Conservation (phyloP, 2,113 vertebrate species). For the Acrocephalus arundinaceus region DNA sequence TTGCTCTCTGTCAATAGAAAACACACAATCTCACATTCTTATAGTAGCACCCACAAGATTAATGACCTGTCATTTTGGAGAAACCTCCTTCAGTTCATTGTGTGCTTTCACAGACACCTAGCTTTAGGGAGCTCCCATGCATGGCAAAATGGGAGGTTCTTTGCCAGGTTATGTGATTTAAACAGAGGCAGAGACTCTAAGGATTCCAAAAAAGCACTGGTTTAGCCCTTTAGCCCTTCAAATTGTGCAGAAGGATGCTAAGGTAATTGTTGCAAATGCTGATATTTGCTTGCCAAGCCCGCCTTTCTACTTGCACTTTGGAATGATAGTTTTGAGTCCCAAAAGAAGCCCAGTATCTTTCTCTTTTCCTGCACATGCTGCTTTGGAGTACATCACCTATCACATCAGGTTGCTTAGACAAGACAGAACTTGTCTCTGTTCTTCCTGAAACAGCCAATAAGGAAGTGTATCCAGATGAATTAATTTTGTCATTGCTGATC, state of each 20-base stretch:
- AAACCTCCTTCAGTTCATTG: neutral
- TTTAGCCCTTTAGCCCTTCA: neutral
- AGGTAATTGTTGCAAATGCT: neutral
- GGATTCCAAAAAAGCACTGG: neutral
- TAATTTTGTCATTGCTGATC: neutral
- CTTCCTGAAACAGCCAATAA: neutral
- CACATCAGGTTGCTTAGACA: neutral
- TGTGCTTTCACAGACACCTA: neutral
- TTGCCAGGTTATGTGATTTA: neutral
- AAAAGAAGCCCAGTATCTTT: neutral
- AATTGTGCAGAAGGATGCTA: neutral
- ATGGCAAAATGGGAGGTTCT: neutral
- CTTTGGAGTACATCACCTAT: neutral
- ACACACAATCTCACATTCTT: neutral
- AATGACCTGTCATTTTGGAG: neutral
- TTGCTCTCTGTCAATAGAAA: neutral
- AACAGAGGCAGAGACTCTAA: neutral
- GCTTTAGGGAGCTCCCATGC: neutral
- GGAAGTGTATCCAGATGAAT: neutral
- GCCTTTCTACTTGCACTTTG: neutral
- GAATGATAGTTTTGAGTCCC: neutral
- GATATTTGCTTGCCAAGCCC: neutral
- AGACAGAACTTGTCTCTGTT: neutral
- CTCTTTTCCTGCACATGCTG: neutral
- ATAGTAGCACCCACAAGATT: neutral